Evolutionary conservation across 2,888 invertebrate species (phyloP), one percentile per base, ranked within the genome.

Genomic region (Leptopilina syphax): DNA sequence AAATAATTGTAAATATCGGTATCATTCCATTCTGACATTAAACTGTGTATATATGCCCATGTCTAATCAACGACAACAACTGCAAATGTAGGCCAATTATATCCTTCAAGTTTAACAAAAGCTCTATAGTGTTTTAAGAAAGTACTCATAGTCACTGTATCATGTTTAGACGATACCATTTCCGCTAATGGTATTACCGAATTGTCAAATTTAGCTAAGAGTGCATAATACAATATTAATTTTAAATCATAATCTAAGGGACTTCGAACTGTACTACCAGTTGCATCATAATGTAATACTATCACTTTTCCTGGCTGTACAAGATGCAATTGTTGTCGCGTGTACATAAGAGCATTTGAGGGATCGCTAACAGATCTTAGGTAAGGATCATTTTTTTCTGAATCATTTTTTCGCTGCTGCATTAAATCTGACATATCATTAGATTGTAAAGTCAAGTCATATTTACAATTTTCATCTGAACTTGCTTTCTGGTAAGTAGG

Each of bases 211-310:
- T 78, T 57, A 5, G 65, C 68, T 2, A 80, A 63, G n/a, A 65
- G 24, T 0, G 76, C 77, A 67, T 80, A 78, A 57, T 80, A 80
- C 41, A 65, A 47, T 10, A 80, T 78, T 27, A 47, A 63, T n/a
- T 73, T 73, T 41, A 73, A 73, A 2, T 27, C 13, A 6, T 77
- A 24, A 65, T 76, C 13, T 6, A 41, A 44, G 1, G 80, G 80
- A 18, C 66, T 76, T 54, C 80, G 13, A 8, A 73, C 57, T 0
- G 76, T 44, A 44, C n/a, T 73, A 0, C 80, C 76, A 0, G 76
- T 80, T 4, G 78, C 65, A 80, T 80, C 80, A 18, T 66, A 78
- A 65, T 73, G 24, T 1, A 65, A 50, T 0, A 80, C 65, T n/a
- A 13, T n/a, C 13, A n/a, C 3, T n/a, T 4, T 13, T 4, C 13